Conservation (phyloP, 2,888 invertebrate species). For the Rhamnusium bicolor region DNA sequence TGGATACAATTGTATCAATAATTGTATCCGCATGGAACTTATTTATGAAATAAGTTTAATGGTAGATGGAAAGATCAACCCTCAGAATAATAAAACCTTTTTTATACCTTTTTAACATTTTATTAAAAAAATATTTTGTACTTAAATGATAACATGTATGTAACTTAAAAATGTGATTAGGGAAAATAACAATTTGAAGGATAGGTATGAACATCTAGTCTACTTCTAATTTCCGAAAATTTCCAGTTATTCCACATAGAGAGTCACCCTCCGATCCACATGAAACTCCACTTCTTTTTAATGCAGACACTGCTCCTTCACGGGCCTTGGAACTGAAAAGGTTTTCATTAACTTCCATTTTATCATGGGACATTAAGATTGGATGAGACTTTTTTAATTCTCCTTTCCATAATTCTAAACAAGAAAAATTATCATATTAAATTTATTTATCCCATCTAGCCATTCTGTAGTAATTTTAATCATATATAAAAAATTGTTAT, state of each 20-base stretch:
- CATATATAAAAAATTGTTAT: too few species aligned
- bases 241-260: constrained; percentile 81
- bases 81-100: too few species aligned
- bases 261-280: constrained; percentile 80
- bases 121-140: not conserved
- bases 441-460: too few species aligned
- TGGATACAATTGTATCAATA: too few species aligned
- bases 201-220: constrained; percentile 71
- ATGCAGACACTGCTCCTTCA: constrained; percentile 83
- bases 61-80: too few species aligned
- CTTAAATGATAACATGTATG: not conserved
- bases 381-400: constrained; percentile 78
- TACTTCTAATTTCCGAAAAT: constrained; percentile 85
- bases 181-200: not conserved
- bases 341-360: constrained; percentile 80
- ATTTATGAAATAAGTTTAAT: too few species aligned
- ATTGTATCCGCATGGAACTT: too few species aligned
- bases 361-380: constrained; percentile 78
- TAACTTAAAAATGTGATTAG: not conserved
- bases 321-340: constrained; percentile 81
- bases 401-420: constrained; percentile 77
- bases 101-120: too few species aligned
- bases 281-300: constrained; percentile 74
- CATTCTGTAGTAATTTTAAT: too few species aligned
- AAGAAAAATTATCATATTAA: constrained; percentile 32